Percentiles rank a stretch among this genome's conserved stretches.
These are phyloP conservation scores for Falco cherrug DNA, from an alignment of 2,797 vertebrate genomes.

Conservation along the genomic window DNA sequence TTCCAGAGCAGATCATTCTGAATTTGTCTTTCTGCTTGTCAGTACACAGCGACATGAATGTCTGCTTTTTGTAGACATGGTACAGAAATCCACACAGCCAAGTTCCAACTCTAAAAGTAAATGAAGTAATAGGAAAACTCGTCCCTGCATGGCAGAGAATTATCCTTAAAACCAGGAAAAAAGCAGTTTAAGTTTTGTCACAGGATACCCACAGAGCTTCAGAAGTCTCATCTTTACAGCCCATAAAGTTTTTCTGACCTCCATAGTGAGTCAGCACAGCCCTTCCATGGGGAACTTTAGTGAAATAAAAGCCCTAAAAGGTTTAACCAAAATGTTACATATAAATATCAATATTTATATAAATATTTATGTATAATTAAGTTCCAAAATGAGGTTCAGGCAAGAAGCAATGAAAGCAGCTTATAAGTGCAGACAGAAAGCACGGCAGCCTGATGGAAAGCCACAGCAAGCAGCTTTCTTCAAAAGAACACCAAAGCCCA, in stretches of 20 bases:
- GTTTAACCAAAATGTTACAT: neutral
- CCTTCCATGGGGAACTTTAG: neutral
- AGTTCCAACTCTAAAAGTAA: neutral
- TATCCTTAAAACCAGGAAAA: neutral
- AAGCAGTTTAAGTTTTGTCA: neutral
- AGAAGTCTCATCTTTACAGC: neutral
- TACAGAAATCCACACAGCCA: neutral
- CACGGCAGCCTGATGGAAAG: neutral
- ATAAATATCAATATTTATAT: neutral
- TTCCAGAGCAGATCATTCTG: slow-evolving; percentile 15
- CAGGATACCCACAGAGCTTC: neutral
- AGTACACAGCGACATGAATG: neutral
- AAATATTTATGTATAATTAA: neutral
- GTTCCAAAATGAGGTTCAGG: neutral
- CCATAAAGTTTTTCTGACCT: neutral
- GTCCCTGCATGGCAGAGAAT: neutral
- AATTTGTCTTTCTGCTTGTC: slow-evolving; percentile 54
- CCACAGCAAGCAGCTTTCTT: neutral
- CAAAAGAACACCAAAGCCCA: neutral
- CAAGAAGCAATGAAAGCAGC: neutral
- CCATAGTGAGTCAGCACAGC: neutral
- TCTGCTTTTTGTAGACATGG: neutral
- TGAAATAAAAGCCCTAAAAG: neutral
- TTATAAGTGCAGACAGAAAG: neutral
- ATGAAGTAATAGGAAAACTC: neutral